Conservation (phyloP, 2,113 vertebrate species). For the Nematolebias whitei region DNA sequence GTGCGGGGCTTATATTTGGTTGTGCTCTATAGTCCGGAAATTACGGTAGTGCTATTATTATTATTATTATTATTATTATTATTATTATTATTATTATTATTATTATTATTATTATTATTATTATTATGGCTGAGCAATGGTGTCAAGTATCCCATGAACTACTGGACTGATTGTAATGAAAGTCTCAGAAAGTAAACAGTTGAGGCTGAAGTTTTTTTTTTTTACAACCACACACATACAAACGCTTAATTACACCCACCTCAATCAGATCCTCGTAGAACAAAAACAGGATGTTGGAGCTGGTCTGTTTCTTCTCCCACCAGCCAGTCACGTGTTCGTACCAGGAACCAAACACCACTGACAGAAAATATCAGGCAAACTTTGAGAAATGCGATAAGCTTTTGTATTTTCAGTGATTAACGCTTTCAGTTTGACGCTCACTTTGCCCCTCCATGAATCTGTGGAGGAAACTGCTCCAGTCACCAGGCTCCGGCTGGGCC, state of each 20-base stretch:
- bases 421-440: neutral
- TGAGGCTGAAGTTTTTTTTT: too few species aligned
- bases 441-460: constrained; percentile 34
- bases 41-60: too few species aligned
- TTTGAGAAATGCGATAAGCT: neutral
- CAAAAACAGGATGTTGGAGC: constrained; percentile 26
- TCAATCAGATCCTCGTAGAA: constrained; percentile 35
- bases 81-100: too few species aligned
- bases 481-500: constrained; percentile 79
- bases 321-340: constrained; percentile 24
- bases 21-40: too few species aligned
- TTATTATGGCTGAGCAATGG: too few species aligned
- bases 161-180: too few species aligned
- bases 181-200: too few species aligned
- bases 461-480: constrained; percentile 76
- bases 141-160: too few species aligned
- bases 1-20: too few species aligned
- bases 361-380: neutral
- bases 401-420: neutral
- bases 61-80: too few species aligned
- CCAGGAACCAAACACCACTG: constrained; percentile 41
- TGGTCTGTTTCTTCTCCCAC: constrained; percentile 29
- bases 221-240: neutral
- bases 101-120: too few species aligned
- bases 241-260: neutral